Conservation (phyloP, 1,140 invertebrate genomes). For the Drosophila tropicalis region DNA sequence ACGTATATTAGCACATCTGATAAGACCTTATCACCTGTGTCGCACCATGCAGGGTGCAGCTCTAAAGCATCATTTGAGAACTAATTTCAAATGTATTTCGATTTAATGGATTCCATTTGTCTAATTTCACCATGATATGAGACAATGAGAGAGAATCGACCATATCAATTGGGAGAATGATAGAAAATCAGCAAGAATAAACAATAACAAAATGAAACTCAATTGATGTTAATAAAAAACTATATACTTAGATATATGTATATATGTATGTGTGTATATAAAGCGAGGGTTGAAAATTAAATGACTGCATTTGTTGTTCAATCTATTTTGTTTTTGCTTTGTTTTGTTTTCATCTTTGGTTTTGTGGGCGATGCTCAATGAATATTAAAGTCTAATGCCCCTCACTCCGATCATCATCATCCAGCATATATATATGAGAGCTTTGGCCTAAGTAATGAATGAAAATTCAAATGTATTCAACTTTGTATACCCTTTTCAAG, state of each 20-base stretch:
- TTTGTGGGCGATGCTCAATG: slow-evolving; percentile 2
- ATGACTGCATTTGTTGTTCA: slow-evolving; percentile 1
- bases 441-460: not conserved
- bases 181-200: not conserved
- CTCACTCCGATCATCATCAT: not conserved
- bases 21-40: not conserved
- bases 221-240: slow-evolving; percentile 7
- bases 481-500: not conserved
- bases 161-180: not conserved
- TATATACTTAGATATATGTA: not conserved
- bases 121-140: not conserved
- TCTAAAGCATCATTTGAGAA: not conserved
- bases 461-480: not conserved
- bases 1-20: not conserved
- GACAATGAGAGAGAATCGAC: not conserved
- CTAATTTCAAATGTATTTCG: not conserved
- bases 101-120: not conserved
- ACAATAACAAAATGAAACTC: slow-evolving; percentile 1
- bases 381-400: not conserved
- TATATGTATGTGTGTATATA: not conserved
- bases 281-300: not conserved
- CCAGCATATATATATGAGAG: not conserved
- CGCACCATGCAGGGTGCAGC: not conserved
- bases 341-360: not conserved
- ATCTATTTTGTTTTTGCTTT: not conserved